Evolutionary conservation across 2,113 vertebrate genomes (phyloP).

Genomic region (Heteronetta atricapilla): DNA sequence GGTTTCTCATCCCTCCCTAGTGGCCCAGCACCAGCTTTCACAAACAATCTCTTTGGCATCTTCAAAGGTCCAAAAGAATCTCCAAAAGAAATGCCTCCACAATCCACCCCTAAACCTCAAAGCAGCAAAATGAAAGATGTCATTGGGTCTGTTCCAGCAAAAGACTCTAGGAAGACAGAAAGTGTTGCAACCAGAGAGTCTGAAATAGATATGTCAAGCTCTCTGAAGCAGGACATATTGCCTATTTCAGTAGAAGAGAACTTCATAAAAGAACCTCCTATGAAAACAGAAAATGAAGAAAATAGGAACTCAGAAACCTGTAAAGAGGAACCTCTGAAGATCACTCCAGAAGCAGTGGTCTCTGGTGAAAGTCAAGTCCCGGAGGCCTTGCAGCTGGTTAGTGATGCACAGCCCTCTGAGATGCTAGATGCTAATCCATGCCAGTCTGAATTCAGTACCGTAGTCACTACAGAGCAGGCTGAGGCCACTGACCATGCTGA

Average conservation of each 20-base stretch:
- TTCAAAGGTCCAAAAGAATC: slow-evolving; percentile 79
- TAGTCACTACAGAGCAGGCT: slow-evolving; percentile 9
- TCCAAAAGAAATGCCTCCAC: slow-evolving; percentile 49
- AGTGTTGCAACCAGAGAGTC: not conserved
- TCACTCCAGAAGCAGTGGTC: not conserved
- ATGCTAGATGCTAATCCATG: not conserved
- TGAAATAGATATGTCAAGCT: not conserved
- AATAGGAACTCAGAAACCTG: not conserved
- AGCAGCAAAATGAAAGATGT: not conserved
- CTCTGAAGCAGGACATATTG: not conserved
- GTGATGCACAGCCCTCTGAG: not conserved
- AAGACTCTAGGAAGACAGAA: not conserved
- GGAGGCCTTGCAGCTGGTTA: not conserved
- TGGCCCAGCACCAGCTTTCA: slow-evolving; percentile 75
- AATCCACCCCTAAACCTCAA: slow-evolving; percentile 36
- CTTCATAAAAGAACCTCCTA: not conserved
- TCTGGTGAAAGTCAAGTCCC: not conserved
- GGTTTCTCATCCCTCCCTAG: slow-evolving; percentile 75
- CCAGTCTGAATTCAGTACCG: slow-evolving; percentile 21
- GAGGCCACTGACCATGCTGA: not conserved
- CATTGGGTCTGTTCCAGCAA: not conserved
- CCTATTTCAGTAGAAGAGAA: not conserved
- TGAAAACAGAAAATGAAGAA: slow-evolving; percentile 5
- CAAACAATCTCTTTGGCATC: slow-evolving; percentile 84
- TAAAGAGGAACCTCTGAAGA: slow-evolving; percentile 3